Conservation (phyloP, 2,888 invertebrate species). For the Atethmia centrago region DNA sequence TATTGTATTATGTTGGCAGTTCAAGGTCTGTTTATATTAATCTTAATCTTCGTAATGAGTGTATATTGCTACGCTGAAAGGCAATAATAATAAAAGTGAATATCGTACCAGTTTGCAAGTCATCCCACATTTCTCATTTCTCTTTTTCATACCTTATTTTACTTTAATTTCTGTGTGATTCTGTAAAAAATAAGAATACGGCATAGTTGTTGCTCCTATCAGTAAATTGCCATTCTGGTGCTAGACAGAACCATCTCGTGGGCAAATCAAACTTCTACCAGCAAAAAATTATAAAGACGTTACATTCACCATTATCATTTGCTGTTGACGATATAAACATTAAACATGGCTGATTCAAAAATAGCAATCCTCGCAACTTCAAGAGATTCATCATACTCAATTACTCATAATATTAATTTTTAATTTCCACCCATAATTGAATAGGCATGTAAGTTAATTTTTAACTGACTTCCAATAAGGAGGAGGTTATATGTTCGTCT, state of each 20-base stretch:
- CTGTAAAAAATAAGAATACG: neutral
- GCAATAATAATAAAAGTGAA: neutral
- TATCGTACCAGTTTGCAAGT: neutral
- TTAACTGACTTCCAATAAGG: too few species aligned
- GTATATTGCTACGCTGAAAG: neutral
- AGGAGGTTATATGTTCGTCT: too few species aligned
- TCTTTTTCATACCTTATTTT: neutral
- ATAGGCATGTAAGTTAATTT: constrained; percentile 1
- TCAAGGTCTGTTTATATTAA: constrained; percentile 32
- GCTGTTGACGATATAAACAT: neutral
- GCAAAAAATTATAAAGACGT: neutral
- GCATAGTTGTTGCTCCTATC: neutral
- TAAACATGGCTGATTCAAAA: neutral
- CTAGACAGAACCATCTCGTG: neutral
- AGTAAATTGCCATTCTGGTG: neutral
- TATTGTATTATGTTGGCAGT: constrained; percentile 15
- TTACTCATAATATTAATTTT: constrained; percentile 7
- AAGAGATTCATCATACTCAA: neutral
- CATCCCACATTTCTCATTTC: neutral
- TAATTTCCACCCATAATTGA: constrained; percentile 6
- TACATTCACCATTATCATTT: neutral
- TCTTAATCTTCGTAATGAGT: constrained; percentile 11
- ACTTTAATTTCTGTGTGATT: neutral
- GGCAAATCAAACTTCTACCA: neutral
- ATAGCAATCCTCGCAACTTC: neutral